Evolutionary conservation across 2,888 invertebrate species (phyloP).

Genomic region (Cyaniris semiargus): DNA sequence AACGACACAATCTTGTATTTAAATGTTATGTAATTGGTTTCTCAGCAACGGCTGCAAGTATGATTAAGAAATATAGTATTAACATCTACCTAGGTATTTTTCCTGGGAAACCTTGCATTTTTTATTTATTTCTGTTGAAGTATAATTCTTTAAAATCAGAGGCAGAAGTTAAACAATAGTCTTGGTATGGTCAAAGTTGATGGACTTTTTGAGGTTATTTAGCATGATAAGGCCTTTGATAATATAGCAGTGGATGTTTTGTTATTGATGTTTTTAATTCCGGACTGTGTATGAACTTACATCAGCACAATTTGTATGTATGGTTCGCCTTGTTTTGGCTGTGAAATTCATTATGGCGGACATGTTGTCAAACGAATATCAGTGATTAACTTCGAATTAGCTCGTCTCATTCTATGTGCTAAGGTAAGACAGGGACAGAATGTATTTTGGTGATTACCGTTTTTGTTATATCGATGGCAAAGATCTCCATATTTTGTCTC

Average conservation of each 20-base stretch:
- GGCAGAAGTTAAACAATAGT: neutral
- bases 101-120: neutral
- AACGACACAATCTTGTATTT: neutral
- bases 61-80: neutral
- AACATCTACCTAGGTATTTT: neutral
- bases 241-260: neutral
- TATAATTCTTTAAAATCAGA: neutral
- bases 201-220: neutral
- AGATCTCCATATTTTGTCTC: neutral
- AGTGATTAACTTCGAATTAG: neutral
- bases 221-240: conserved; percentile 2
- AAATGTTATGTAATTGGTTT: neutral
- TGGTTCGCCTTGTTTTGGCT: conserved; percentile 35
- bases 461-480: neutral
- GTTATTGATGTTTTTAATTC: conserved; percentile 16
- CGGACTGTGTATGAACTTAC: conserved; percentile 5
- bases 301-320: conserved; percentile 23
- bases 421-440: neutral
- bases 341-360: conserved; percentile 33
- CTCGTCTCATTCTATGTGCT: neutral
- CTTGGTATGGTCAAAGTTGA: neutral
- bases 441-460: neutral
- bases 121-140: neutral
- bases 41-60: neutral
- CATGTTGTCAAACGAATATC: conserved; percentile 9